Conservation (phyloP, 2,888 invertebrate species). For the Papilio gigon region DNA sequence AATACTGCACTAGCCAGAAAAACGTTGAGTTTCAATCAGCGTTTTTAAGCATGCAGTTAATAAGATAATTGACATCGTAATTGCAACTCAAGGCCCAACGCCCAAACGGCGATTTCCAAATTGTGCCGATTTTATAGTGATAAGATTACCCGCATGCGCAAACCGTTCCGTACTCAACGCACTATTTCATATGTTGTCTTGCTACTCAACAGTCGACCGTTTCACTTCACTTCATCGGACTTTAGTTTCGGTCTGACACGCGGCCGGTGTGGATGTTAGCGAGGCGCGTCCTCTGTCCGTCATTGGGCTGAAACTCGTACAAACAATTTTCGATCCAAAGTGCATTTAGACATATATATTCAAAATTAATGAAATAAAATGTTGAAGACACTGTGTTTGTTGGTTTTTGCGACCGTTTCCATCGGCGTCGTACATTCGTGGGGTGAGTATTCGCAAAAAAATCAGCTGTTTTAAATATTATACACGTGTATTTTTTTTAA, state of each 20-base stretch:
- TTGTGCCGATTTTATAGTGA: conserved; percentile 48
- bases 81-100: conserved; percentile 46
- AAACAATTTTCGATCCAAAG: conserved; percentile 61
- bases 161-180: conserved; percentile 63
- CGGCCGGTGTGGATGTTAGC: conserved; percentile 62
- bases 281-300: conserved; percentile 61
- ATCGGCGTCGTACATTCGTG: conserved; percentile 65
- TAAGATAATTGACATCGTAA: conserved; percentile 44
- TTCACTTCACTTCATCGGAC: conserved; percentile 46
- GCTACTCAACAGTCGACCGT: conserved; percentile 31
- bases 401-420: conserved; percentile 61
- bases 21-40: neutral
- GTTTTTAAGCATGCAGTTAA: conserved; percentile 20
- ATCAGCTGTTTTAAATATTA: conserved; percentile 71
- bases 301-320: conserved; percentile 70
- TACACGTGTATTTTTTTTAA: conserved; percentile 70
- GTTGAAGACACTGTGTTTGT: conserved; percentile 66
- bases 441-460: conserved; percentile 69
- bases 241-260: conserved; percentile 69
- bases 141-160: conserved; percentile 63
- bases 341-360: conserved; percentile 63
- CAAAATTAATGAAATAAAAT: conserved; percentile 75
- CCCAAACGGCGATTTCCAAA: conserved; percentile 41
- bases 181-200: conserved; percentile 57
- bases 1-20: conserved; percentile 46